Evolutionary conservation across 1,140 invertebrate genomes (phyloP).

Genomic region (Philopotamus ludificatus): DNA sequence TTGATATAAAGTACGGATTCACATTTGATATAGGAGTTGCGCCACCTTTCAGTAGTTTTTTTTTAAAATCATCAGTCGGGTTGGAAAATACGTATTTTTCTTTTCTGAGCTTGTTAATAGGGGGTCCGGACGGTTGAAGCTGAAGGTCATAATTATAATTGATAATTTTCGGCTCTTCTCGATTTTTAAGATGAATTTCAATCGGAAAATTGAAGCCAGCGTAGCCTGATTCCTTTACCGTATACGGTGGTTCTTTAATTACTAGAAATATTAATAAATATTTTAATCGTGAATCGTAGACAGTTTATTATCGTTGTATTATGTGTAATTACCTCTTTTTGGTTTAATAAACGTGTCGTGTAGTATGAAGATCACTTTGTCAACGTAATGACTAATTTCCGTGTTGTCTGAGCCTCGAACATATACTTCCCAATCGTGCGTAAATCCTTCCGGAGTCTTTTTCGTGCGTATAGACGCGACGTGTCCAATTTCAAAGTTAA

Average conservation of each 20-base stretch:
- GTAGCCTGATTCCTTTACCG: conserved; percentile 89
- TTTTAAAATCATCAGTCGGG: conserved; percentile 85
- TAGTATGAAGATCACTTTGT: conserved; percentile 91
- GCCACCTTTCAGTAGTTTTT: conserved; percentile 84
- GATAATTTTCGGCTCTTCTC: conserved; percentile 87
- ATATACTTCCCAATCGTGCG: conserved; percentile 98
- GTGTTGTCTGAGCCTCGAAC: conserved; percentile 81
- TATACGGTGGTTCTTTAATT: conserved; percentile 88
- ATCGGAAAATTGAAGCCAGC: conserved; percentile 89
- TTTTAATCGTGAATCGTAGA: conserved; percentile 26
- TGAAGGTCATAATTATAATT: conserved; percentile 84
- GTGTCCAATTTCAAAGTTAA: conserved; percentile 91
- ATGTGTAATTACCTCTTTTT: conserved; percentile 69
- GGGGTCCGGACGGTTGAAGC: conserved; percentile 70
- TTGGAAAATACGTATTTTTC: conserved; percentile 73
- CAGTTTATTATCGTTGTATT: neutral
- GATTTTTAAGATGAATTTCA: conserved; percentile 87
- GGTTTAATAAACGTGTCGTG: conserved; percentile 92
- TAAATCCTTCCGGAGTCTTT: conserved; percentile 83
- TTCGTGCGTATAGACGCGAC: conserved; percentile 75
- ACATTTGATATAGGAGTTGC: conserved; percentile 56
- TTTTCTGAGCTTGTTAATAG: conserved; percentile 71
- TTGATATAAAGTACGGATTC: conserved; percentile 45
- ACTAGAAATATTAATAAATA: conserved; percentile 59
- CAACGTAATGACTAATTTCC: conserved; percentile 87